Evolutionary conservation across 1,140 invertebrate species (phyloP).

Genomic region (Achatina immaculata): DNA sequence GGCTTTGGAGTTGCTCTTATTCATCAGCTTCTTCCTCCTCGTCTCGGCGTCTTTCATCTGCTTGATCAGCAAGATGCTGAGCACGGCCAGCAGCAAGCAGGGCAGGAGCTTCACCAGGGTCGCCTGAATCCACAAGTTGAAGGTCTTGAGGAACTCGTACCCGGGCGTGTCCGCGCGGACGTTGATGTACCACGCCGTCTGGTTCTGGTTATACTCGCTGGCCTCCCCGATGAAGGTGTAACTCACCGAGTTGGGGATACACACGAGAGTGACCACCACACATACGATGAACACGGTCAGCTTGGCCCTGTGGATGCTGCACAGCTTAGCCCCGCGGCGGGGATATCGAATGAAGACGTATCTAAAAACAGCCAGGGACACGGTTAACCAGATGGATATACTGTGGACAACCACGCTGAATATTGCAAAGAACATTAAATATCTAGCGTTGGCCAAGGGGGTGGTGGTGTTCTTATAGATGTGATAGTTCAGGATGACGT

Average conservation of each 20-base stretch:
- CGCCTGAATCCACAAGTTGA: slow-evolving; percentile 89
- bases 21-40: slow-evolving; percentile 61
- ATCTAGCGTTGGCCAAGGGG: slow-evolving; percentile 54
- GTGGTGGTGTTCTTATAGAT: slow-evolving; percentile 54
- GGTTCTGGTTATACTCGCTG: slow-evolving; percentile 72
- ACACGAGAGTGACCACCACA: slow-evolving; percentile 81
- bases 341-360: slow-evolving; percentile 69
- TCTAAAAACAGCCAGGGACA: slow-evolving; percentile 92
- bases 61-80: slow-evolving; percentile 84
- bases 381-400: slow-evolving; percentile 92
- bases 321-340: slow-evolving; percentile 78
- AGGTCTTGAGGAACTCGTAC: slow-evolving; percentile 75
- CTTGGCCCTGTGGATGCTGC: slow-evolving; percentile 81
- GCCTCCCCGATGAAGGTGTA: slow-evolving; percentile 59
- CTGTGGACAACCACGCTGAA: slow-evolving; percentile 88
- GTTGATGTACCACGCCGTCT: slow-evolving; percentile 67
- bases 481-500: slow-evolving; percentile 64
- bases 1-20: slow-evolving; percentile 53
- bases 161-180: slow-evolving; percentile 75
- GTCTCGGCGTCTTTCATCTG: slow-evolving; percentile 78
- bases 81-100: slow-evolving; percentile 83
- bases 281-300: slow-evolving; percentile 82
- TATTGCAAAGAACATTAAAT: slow-evolving; percentile 71
- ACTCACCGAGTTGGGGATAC: slow-evolving; percentile 83
- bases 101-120: slow-evolving; percentile 88